Conservation (phyloP, 2,113 vertebrate species). For the Melospiza melodia region DNA sequence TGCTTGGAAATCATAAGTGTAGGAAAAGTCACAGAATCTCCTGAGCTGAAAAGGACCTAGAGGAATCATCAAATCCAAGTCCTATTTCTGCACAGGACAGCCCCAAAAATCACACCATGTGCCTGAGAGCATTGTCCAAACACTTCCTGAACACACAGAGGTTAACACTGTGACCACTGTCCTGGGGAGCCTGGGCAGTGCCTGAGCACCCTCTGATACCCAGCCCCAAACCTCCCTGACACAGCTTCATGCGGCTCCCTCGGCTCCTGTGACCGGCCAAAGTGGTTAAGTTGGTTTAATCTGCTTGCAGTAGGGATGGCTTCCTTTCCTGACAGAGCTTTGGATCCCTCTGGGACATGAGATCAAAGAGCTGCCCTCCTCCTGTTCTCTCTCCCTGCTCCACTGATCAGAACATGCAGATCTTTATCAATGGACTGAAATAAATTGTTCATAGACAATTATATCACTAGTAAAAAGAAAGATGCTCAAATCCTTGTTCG, state of each 20-base stretch:
- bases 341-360: background rate
- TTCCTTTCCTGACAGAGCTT: background rate
- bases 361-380: background rate
- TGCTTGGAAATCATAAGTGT: background rate
- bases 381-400: background rate
- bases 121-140: background rate
- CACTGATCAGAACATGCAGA: background rate
- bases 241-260: background rate
- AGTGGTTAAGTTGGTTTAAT: background rate
- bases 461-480: background rate
- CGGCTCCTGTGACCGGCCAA: background rate
- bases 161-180: fast-evolving
- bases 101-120: background rate
- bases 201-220: background rate
- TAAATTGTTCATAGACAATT: background rate
- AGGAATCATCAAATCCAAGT: background rate
- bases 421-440: background rate
- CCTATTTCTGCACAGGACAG: background rate
- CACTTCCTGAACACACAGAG: background rate
- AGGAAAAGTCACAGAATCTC: background rate
- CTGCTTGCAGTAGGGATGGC: background rate
- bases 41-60: background rate
- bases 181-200: background rate
- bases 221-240: background rate
- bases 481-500: background rate